These are phyloP conservation scores for Acanthosepion pharaonis DNA, from an alignment of 2,888 invertebrate species.

Conservation along the genomic window DNA sequence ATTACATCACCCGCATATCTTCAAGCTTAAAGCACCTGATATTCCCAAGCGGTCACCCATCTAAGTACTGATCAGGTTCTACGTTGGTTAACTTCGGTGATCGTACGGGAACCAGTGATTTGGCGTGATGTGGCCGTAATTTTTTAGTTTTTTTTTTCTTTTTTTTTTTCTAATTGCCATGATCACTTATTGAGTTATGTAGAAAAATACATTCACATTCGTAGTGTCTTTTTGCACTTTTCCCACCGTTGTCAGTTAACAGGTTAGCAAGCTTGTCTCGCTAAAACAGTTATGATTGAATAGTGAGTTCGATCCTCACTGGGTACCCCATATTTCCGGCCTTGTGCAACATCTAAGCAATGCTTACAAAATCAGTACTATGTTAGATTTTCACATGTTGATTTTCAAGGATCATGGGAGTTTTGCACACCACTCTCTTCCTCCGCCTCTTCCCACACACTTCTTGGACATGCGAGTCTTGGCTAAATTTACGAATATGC, in stretches of 20 bases:
- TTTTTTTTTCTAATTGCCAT: constrained; percentile 33
- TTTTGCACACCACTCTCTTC: background rate
- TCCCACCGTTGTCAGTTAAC: background rate
- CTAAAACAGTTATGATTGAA: no score
- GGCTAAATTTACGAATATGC: background rate
- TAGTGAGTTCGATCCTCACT: no score
- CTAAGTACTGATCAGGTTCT: no score
- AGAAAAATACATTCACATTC: background rate
- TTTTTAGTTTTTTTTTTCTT: background rate
- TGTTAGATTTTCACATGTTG: background rate
- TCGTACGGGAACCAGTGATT: no score
- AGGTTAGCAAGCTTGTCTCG: background rate
- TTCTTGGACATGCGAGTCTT: background rate
- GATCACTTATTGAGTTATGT: background rate
- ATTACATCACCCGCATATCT: no score
- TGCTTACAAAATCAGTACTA: no score
- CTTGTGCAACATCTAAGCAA: no score
- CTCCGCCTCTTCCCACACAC: background rate
- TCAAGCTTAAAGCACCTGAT: no score
- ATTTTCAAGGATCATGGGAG: background rate
- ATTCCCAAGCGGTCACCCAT: no score
- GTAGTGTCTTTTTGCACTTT: background rate
- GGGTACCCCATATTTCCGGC: no score
- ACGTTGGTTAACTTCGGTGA: no score
- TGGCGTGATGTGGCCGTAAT: no score